These are phyloP conservation scores for Lethenteron reissneri DNA, from an alignment of 2,113 vertebrate species.

Conservation along the genomic window DNA sequence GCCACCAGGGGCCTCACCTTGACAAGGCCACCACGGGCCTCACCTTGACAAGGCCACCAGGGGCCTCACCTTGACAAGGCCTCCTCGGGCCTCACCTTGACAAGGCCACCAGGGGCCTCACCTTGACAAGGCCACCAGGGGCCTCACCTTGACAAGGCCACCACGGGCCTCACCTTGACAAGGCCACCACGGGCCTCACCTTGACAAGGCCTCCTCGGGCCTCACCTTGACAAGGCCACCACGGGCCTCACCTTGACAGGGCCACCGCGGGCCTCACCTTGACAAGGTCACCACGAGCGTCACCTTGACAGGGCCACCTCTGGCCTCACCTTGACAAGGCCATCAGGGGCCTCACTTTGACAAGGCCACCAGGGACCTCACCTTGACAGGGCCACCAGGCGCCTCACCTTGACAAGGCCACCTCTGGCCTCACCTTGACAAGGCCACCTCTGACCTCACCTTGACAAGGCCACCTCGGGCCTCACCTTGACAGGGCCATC, in stretches of 20 bases:
- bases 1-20: constrained; percentile 32
- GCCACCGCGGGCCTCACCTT: constrained; percentile 26
- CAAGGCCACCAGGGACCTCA: constrained; percentile 17
- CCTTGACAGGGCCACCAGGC: constrained; percentile 30
- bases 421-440: constrained; percentile 31
- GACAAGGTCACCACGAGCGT: constrained; percentile 14
- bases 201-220: too few relatives aligned
- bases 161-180: constrained; percentile 35
- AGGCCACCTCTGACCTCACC: too few relatives aligned
- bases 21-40: constrained; percentile 16
- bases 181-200: too few relatives aligned
- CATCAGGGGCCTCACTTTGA: too few relatives aligned
- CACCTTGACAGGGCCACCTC: too few relatives aligned
- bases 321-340: constrained; percentile 35
- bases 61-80: constrained; percentile 35
- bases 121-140: constrained; percentile 24
- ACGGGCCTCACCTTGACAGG: too few relatives aligned
- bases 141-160: too few relatives aligned
- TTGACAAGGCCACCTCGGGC: too few relatives aligned
- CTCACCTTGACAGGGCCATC: too few relatives aligned
- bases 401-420: too few relatives aligned
- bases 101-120: constrained; percentile 20
- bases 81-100: too few relatives aligned
- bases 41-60: too few relatives aligned
- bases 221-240: constrained; percentile 35